Evolutionary conservation across 2,888 invertebrate genomes (phyloP), one percentile per base, ranked within the genome.

Genomic region (Lycocerus yunnanus): DNA sequence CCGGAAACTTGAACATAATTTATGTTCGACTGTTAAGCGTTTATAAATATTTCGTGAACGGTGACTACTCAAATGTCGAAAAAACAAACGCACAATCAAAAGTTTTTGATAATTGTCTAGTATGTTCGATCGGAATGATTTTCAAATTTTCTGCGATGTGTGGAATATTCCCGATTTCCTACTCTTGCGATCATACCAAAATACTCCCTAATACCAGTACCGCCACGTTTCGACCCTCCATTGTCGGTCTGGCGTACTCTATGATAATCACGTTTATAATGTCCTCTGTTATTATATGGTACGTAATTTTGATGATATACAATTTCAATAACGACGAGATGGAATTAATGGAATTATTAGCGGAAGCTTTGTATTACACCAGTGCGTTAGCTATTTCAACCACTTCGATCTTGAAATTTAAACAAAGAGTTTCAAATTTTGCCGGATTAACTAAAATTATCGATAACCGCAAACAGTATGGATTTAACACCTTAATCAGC

Each of bases 261-360:
- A 58, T 6, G n/a, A 16, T 63, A 14, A 16, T 72, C 3, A 14
- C 20, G 3, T 10, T 68, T 21, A 9, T 65, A 4, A 2, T 72
- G 18, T 10, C 24, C 4, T 11, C 20, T 9, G 65, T 63, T 8
- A 58, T 63, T 6, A 6, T 58, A 16, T 72, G 72, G 72, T 72
- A 69, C 21, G 8, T 65, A 13, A 65, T 68, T 18, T 15, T 69
- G 15, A 27, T 69, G 13, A 13, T 66, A 8, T 21, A 20, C 0
- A 21, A 18, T 9, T 21, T 20, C 1, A 4, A 16, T 0, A 5
- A 58, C 14, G 16, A 65, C 9, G 16, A 18, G n/a, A 65, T 72
- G 68, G 58, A 68, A 10, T 10, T 58, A 10, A 72, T 72, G 72
- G 72, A 69, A 66, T 15, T 68, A 15, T 11, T 72, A 6, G 58